Percentiles rank a stretch among this genome's conserved stretches.
Evolutionary conservation across 2,797 vertebrate genomes (phyloP).

Genomic region (Miichthys miiuy): DNA sequence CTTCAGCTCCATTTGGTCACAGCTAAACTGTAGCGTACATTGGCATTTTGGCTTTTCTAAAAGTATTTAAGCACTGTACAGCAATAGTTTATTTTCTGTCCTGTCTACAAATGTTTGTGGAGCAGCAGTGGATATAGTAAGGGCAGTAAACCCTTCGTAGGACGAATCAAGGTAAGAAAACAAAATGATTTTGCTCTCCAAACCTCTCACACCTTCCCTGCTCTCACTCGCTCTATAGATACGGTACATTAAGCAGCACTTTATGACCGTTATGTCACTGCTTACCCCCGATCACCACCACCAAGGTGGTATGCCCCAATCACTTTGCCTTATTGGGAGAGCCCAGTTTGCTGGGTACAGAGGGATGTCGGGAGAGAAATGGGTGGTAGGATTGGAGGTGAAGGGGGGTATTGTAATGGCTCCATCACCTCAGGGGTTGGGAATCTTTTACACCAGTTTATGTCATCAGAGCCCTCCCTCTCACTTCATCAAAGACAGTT

Average conservation of each 20-base stretch:
- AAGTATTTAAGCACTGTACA: background rate
- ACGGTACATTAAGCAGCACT: constrained; percentile 51
- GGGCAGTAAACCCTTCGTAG: background rate
- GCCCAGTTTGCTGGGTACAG: constrained; percentile 15
- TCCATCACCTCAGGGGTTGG: constrained; percentile 10
- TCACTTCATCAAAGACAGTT: constrained; percentile 10
- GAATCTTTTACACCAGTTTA: constrained; percentile 19
- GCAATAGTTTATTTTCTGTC: background rate
- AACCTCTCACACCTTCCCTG: background rate
- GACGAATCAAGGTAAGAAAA: constrained; percentile 7
- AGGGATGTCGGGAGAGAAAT: constrained; percentile 4
- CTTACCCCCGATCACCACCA: background rate
- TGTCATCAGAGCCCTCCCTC: constrained; percentile 17
- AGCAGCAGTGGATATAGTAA: background rate
- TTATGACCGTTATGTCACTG: constrained; percentile 33
- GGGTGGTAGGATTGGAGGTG: background rate
- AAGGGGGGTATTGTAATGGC: background rate
- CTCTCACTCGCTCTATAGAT: background rate
- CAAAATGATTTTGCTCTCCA: background rate
- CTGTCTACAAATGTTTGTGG: background rate
- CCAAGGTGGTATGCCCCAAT: constrained; percentile 23
- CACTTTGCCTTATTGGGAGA: constrained; percentile 42
- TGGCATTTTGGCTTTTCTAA: background rate
- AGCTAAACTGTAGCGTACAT: background rate
- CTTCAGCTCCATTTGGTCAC: background rate